Evolutionary conservation across 2,113 vertebrate genomes (phyloP).

Genomic region (Labeo rohita): DNA sequence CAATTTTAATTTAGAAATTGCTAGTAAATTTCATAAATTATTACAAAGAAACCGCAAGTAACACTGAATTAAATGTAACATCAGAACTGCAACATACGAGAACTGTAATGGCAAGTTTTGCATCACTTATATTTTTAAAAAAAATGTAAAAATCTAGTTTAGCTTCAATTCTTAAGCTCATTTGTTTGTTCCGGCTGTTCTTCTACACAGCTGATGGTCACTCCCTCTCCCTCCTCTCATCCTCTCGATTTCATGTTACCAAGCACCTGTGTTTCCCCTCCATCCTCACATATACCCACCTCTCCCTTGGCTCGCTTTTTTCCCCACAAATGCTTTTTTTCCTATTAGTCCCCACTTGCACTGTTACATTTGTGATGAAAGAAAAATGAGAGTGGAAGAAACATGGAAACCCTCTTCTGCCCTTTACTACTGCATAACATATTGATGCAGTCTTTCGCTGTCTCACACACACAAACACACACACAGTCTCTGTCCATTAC

Average conservation of each 20-base stretch:
- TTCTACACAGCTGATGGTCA: slow-evolving; percentile 1
- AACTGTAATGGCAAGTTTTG: too few relatives aligned
- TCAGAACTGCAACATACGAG: too few relatives aligned
- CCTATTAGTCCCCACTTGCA: neutral
- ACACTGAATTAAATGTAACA: too few relatives aligned
- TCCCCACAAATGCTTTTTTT: neutral
- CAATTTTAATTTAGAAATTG: too few relatives aligned
- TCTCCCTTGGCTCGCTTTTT: neutral
- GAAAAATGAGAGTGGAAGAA: slow-evolving; percentile 6
- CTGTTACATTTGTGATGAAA: slow-evolving; percentile 6
- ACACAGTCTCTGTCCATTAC: slow-evolving; percentile 3
- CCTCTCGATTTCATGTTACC: neutral
- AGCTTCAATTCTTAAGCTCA: too few relatives aligned
- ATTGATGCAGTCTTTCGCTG: neutral
- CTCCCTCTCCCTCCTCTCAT: slow-evolving; percentile 12
- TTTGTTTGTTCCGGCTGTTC: neutral
- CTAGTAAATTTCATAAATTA: too few relatives aligned
- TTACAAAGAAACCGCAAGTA: too few relatives aligned
- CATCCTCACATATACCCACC: neutral
- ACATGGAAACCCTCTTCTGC: slow-evolving; percentile 15
- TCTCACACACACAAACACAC: neutral
- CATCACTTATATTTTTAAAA: too few relatives aligned
- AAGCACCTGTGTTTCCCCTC: slow-evolving; percentile 13
- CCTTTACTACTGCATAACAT: slow-evolving; percentile 13
- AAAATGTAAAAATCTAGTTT: too few relatives aligned